These are phyloP conservation scores for Lepidurus apus DNA, from an alignment of 1,140 invertebrate species.

Conservation along the genomic window DNA sequence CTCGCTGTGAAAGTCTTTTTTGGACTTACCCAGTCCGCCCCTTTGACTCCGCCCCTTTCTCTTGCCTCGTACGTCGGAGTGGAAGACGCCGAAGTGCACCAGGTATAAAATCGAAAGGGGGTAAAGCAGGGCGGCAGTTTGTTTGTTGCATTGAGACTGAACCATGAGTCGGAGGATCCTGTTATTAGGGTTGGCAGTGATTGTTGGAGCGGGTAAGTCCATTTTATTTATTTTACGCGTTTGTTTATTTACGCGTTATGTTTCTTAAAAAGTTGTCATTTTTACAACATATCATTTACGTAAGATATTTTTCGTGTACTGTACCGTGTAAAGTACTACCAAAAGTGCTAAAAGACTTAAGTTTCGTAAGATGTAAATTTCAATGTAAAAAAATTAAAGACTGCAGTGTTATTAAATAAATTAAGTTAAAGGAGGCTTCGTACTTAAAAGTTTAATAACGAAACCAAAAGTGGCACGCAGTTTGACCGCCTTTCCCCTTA, in stretches of 20 bases:
- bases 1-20: background rate
- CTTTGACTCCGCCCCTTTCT: background rate
- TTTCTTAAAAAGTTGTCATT: background rate
- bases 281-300: no score
- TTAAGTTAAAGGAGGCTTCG: background rate
- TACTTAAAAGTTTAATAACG: background rate
- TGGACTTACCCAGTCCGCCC: background rate
- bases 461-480: conserved; percentile 25
- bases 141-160: background rate
- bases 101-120: conserved; percentile 32
- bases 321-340: no score
- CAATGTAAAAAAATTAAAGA: background rate
- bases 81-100: background rate
- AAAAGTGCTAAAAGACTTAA: no score
- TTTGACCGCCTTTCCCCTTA: background rate
- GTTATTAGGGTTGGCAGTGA: conserved; percentile 8
- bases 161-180: background rate
- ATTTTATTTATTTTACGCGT: background rate
- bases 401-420: background rate
- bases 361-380: no score
- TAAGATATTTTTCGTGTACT: no score
- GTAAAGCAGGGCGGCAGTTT: conserved; percentile 27
- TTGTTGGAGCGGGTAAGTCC: conserved; percentile 12
- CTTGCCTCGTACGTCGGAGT: background rate
- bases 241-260: background rate